Percentiles rank a stretch among this genome's conserved stretches.
Conservation (phyloP, 2,888 invertebrate species). For the Petrolisthes manimaculis region DNA sequence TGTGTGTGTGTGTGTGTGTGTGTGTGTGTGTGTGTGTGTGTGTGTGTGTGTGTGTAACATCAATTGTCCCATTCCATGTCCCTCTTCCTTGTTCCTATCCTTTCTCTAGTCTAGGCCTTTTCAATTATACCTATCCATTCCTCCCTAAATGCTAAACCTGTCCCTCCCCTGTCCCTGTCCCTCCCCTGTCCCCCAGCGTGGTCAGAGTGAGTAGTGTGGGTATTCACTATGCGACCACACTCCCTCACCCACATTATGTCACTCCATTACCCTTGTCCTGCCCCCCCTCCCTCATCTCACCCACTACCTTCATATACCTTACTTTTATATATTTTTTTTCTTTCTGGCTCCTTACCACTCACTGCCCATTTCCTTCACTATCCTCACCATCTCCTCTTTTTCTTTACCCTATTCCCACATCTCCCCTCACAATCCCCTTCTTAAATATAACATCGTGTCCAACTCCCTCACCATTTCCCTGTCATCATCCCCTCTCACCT, state of each 20-base stretch:
- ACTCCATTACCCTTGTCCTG: neutral
- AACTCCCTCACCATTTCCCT: no score
- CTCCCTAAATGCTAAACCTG: neutral
- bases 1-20: no score
- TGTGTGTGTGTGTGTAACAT: neutral
- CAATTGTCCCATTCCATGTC: neutral
- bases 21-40: no score
- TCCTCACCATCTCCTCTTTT: neutral
- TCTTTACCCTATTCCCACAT: neutral
- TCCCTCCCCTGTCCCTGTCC: neutral
- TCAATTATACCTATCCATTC: neutral
- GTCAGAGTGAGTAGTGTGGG: no score
- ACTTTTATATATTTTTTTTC: neutral
- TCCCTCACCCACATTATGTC: slow-evolving; percentile 4
- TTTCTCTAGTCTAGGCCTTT: neutral
- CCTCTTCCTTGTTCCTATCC: neutral
- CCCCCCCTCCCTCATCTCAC: neutral
- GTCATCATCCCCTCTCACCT: no score
- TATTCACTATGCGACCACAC: neutral
- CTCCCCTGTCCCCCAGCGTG: neutral
- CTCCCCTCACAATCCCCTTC: neutral
- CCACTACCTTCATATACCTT: neutral
- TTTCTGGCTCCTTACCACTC: neutral
- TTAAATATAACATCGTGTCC: no score
- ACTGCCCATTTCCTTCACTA: neutral